Evolutionary conservation across 2,113 vertebrate species (phyloP).

Genomic region (Poicephalus meyeri): DNA sequence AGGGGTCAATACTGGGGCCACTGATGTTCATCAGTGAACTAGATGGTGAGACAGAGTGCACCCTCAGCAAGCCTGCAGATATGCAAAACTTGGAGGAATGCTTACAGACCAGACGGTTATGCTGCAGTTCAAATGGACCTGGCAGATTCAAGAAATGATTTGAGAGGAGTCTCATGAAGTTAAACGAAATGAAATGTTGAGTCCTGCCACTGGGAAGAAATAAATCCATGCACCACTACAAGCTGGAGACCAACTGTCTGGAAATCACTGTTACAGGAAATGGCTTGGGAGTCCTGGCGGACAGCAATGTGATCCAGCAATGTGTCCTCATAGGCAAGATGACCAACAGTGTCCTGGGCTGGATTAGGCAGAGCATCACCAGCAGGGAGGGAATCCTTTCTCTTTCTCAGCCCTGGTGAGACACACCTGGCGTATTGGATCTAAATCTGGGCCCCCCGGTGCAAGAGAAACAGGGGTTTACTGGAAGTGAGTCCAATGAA

Average conservation of each 20-base stretch:
- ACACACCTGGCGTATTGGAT: neutral
- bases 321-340: neutral
- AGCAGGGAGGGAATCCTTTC: neutral
- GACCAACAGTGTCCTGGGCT: neutral
- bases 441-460: neutral
- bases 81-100: neutral
- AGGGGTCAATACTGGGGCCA: neutral
- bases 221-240: neutral
- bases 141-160: neutral
- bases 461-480: neutral
- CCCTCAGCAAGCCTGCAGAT: neutral
- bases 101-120: neutral
- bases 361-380: neutral
- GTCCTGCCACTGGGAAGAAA: neutral
- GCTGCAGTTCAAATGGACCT: neutral
- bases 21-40: neutral
- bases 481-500: neutral
- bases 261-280: neutral
- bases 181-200: neutral
- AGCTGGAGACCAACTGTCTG: neutral
- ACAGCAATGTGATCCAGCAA: rapidly evolving
- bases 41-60: neutral
- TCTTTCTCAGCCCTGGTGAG: neutral
- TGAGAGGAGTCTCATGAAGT: neutral
- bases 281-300: neutral